Base-by-base conservation (phyloP, 1,140 invertebrate species). In the Leptinotarsa undecemlineata region DNA sequence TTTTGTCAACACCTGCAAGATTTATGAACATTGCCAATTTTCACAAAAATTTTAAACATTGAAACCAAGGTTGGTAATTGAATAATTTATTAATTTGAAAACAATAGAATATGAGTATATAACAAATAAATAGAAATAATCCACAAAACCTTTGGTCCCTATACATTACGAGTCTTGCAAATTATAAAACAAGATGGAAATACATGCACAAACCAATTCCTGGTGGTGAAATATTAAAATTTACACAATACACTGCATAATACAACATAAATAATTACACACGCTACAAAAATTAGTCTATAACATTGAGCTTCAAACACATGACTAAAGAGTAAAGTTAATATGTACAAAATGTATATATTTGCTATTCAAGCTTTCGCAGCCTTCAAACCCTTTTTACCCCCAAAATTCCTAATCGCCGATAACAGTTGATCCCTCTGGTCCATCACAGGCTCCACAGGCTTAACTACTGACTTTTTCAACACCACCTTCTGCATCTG, bases 381-480 rank as follows among this genome's bases (percentile, higher is more conserved):
- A 81, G 87, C 87, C 77, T 86, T 88, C 26, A 92, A 83, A 33
- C 87, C 87, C 67, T 86, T 86, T 63, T 86, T 87, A 14, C 90
- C 90, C 0, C 90, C 89, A 79, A 93, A 94, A 79, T 88, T 90
- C 76, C 92, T 85, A 75, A 95, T 94, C 11, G 92, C 91, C n/a
- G 90, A 88, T 78, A 95, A 83, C 8, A 95, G 83, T 77, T 90
- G 87, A 73, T 92, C 89, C 60, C 92, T 86, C 1, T 90, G 87
- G 82, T 93, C 90, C 6, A 80, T 64, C 5, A 80, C 66, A 21
- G 80, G 78, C 76, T 82, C 17, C 83, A 48, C 47, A 48, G 68
- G 67, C 21, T 67, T 72, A 17, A 72, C 8, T 42, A 21, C 13
- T 8, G 63, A 26, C 72, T 88, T 86, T 72, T 87, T 81, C 1